Percentiles rank a stretch among this genome's conserved stretches.
These are phyloP conservation scores for Danio choprae DNA, from an alignment of 2,797 vertebrate species.

Conservation along the genomic window DNA sequence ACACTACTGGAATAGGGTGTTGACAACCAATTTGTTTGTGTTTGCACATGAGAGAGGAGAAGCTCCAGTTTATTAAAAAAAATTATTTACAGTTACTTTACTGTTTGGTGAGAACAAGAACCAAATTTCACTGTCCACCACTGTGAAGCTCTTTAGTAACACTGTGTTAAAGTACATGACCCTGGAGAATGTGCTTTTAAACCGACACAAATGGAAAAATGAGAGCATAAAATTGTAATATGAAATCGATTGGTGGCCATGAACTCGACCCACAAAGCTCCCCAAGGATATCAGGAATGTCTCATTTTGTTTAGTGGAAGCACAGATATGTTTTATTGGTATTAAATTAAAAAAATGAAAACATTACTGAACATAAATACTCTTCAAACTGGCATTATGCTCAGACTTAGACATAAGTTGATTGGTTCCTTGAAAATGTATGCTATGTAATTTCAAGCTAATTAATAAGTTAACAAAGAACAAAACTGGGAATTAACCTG, in stretches of 20 bases:
- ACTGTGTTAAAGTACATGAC: neutral
- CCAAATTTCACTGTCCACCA: neutral
- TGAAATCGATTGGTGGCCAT: constrained; percentile 22
- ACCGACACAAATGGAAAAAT: neutral
- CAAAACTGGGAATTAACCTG: neutral
- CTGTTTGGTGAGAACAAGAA: neutral
- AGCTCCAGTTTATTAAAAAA: too few species aligned
- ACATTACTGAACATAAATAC: neutral
- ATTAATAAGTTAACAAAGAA: constrained; percentile 5
- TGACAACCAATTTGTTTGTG: constrained; percentile 16
- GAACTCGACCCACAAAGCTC: neutral
- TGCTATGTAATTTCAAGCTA: neutral
- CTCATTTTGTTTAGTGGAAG: neutral
- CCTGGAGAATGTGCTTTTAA: constrained; percentile 3
- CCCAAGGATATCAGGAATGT: neutral
- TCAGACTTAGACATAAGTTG: neutral
- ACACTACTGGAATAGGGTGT: neutral
- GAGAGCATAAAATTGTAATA: constrained; percentile 10
- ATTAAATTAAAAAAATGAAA: neutral
- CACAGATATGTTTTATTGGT: neutral
- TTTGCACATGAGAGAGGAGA: neutral
- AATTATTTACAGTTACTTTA: neutral
- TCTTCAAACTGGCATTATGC: neutral
- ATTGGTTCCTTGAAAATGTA: constrained; percentile 13
- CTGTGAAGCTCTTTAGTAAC: neutral